These are phyloP conservation scores for Melanostigma gelatinosum DNA, from an alignment of 2,113 vertebrate species.

Conservation along the genomic window DNA sequence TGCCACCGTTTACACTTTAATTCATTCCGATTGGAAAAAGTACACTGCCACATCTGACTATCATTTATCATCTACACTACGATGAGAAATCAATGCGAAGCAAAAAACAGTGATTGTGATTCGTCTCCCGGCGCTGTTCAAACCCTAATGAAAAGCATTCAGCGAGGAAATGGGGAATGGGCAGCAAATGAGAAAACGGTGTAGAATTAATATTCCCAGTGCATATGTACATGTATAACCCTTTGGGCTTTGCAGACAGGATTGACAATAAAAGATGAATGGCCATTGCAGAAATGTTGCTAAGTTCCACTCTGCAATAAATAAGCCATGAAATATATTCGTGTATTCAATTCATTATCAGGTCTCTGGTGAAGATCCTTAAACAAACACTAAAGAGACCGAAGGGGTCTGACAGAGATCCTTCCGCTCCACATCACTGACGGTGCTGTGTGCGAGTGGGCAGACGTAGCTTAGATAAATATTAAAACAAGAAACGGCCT, in stretches of 20 bases:
- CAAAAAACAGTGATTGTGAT: slow-evolving; percentile 54
- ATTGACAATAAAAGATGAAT: slow-evolving; percentile 77
- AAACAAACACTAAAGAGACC: slow-evolving; percentile 45
- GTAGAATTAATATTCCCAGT: slow-evolving; percentile 69
- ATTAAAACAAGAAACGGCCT: slow-evolving; percentile 54
- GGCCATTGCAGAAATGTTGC: slow-evolving; percentile 46
- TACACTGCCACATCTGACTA: slow-evolving; percentile 30
- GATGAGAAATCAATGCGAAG: slow-evolving; percentile 68
- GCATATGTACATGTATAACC: slow-evolving; percentile 58
- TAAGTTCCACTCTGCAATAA: slow-evolving; percentile 66
- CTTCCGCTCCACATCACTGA: slow-evolving; percentile 19
- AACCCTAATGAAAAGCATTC: slow-evolving; percentile 61
- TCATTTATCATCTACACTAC: slow-evolving; percentile 64
- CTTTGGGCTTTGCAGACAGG: slow-evolving; percentile 60
- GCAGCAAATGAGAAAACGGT: slow-evolving; percentile 53
- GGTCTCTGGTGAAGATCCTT: slow-evolving; percentile 50
- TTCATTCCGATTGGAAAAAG: slow-evolving; percentile 44
- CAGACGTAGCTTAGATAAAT: slow-evolving; percentile 51
- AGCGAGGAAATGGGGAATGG: slow-evolving; percentile 48
- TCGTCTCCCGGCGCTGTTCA: slow-evolving; percentile 43
- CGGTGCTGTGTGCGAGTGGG: slow-evolving; percentile 32
- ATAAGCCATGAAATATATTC: slow-evolving; percentile 77
- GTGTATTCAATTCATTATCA: slow-evolving; percentile 68
- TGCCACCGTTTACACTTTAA: slow-evolving; percentile 38
- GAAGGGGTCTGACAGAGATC: slow-evolving; percentile 32